phyloP scores from a whole-genome alignment of 2,888 invertebrate species.

The Eupithecia exiguata region DNA sequence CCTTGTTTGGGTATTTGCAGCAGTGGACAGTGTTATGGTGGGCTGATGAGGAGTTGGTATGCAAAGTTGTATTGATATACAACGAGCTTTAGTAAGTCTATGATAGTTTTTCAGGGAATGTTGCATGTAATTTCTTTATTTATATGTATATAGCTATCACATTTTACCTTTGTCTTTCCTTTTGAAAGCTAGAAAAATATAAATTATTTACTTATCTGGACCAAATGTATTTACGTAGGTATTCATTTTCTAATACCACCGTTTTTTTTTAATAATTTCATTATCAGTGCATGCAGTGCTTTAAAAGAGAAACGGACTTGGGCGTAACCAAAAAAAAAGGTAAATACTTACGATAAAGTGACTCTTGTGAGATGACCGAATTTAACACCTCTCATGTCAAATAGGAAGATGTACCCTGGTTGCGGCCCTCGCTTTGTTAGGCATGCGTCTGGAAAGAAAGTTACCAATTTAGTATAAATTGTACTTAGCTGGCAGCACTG shows the following conservation, averaged over 20 bases:
- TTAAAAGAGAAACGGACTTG: neutral
- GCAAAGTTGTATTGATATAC: neutral
- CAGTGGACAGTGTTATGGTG: too few species aligned
- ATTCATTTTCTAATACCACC: neutral
- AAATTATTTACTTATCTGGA: conserved; percentile 25
- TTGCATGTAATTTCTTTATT: neutral
- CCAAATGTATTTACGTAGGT: neutral
- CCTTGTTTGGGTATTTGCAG: too few species aligned
- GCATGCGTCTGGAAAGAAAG: conserved; percentile 78
- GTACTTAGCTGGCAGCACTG: conserved; percentile 18
- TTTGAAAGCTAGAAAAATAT: conserved; percentile 74
- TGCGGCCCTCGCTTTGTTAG: conserved; percentile 84
- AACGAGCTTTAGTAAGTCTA: neutral
- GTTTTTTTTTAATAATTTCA: neutral
- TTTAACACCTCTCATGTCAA: conserved; percentile 87
- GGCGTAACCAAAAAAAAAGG: neutral
- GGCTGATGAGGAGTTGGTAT: neutral
- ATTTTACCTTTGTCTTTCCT: conserved; percentile 79
- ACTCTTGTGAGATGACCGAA: conserved; percentile 84
- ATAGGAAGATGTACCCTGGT: conserved; percentile 86
- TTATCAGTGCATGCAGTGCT: neutral
- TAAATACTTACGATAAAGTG: conserved; percentile 78
- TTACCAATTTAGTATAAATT: conserved; percentile 25
- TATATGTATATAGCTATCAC: neutral
- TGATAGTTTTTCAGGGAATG: neutral